Percentiles rank a stretch among this genome's conserved stretches.
These are phyloP conservation scores for Drosophila nannoptera DNA, from an alignment of 1,140 invertebrate species.

Conservation along the genomic window DNA sequence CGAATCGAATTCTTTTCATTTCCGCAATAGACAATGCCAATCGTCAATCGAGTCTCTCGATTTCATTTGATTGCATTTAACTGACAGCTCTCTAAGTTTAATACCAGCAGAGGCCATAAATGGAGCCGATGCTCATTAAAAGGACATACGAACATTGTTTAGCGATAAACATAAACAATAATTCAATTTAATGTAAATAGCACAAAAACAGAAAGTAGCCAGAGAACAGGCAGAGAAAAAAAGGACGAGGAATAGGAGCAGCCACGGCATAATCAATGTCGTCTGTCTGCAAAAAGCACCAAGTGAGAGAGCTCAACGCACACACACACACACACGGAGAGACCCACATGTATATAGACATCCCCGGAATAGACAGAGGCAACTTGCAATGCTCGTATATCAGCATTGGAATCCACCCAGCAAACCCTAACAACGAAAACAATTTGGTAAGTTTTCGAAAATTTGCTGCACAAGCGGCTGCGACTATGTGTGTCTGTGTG, in stretches of 20 bases:
- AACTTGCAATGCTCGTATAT: conserved; percentile 65
- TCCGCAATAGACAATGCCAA: too few relatives aligned
- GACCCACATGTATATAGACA: conserved; percentile 48
- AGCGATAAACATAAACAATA: conserved; percentile 75
- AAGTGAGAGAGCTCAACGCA: conserved; percentile 6
- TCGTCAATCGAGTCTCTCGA: too few relatives aligned
- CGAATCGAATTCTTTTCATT: neutral
- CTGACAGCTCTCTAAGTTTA: conserved; percentile 16
- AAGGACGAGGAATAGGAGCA: conserved; percentile 46
- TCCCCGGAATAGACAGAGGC: conserved; percentile 44
- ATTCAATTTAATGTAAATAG: conserved; percentile 67
- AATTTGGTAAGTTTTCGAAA: conserved; percentile 77
- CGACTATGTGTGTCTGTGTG: conserved; percentile 7
- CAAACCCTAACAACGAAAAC: conserved; percentile 74
- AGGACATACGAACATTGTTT: conserved; percentile 67
- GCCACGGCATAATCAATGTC: conserved; percentile 71
- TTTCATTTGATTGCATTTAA: conserved; percentile 1
- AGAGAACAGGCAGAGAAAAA: conserved; percentile 35
- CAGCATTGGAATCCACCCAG: conserved; percentile 76
- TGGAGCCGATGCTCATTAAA: conserved; percentile 64
- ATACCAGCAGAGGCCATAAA: conserved; percentile 44
- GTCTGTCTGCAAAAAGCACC: conserved; percentile 51
- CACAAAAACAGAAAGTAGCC: conserved; percentile 20
- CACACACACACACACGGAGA: conserved; percentile 16
- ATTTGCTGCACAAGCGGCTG: conserved; percentile 61